A percentile compares a stretch with the other conserved stretches of the same genome.
These are phyloP conservation scores for Epirrhoe tristata DNA, from an alignment of 2,888 invertebrate species.

Conservation along the genomic window DNA sequence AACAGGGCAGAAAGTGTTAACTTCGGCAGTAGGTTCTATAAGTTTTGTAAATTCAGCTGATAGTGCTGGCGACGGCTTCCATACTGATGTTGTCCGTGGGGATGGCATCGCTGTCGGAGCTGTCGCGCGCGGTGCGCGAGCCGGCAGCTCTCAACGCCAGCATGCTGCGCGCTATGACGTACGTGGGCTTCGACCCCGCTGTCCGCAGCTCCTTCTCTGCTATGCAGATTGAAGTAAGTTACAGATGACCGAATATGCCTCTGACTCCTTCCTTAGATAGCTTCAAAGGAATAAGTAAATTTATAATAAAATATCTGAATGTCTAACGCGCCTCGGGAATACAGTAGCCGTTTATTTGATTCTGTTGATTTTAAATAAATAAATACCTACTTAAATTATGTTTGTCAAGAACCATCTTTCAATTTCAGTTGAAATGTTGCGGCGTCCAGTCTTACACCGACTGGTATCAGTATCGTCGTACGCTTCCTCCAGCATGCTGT, in stretches of 20 bases:
- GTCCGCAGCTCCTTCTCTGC: slow-evolving; percentile 69
- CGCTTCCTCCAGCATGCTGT: slow-evolving; percentile 71
- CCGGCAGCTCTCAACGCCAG: slow-evolving; percentile 65
- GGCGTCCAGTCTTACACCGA: slow-evolving; percentile 70
- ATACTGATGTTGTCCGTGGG: slow-evolving; percentile 70
- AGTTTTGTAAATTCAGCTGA: slow-evolving; percentile 51
- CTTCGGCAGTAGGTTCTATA: slow-evolving; percentile 3
- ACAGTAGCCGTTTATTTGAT: too few relatives aligned
- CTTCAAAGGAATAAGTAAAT: too few relatives aligned
- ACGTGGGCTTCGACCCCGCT: slow-evolving; percentile 60
- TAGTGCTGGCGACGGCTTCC: slow-evolving; percentile 66
- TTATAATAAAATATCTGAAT: not conserved
- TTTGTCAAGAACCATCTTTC: too few relatives aligned
- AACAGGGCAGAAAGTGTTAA: too few relatives aligned
- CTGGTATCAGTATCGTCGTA: slow-evolving; percentile 64
- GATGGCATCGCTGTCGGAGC: slow-evolving; percentile 58
- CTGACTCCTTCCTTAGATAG: too few relatives aligned
- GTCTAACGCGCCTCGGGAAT: too few relatives aligned
- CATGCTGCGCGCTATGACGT: slow-evolving; percentile 70
- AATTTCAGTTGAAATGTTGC: slow-evolving; percentile 69
- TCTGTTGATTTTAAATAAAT: too few relatives aligned
- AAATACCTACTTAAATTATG: too few relatives aligned
- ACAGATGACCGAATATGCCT: too few relatives aligned
- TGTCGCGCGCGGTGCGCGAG: slow-evolving; percentile 68
- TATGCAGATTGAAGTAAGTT: slow-evolving; percentile 74